These are phyloP conservation scores for Neocrepidodera transversa DNA, from an alignment of 2,888 invertebrate species.

Conservation along the genomic window DNA sequence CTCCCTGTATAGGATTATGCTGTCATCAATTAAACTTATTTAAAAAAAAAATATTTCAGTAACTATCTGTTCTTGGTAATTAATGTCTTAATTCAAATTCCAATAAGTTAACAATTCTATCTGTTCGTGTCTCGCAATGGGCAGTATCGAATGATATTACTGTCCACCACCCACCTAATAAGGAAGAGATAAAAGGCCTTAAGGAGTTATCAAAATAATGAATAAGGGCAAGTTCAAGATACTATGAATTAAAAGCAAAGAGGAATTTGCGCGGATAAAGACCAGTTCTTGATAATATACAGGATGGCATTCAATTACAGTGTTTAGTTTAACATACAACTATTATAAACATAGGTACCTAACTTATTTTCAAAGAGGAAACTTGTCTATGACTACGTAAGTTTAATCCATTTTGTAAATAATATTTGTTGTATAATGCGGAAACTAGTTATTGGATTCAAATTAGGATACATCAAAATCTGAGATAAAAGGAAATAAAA, in stretches of 20 bases:
- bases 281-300: constrained; percentile 1
- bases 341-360: too few species aligned
- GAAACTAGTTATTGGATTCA: too few species aligned
- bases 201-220: constrained; percentile 18
- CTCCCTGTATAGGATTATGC: too few species aligned
- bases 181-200: constrained; percentile 12
- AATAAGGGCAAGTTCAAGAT: constrained; percentile 8
- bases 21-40: too few species aligned
- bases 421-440: too few species aligned
- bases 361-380: background rate
- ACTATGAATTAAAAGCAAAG: constrained; percentile 6
- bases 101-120: background rate
- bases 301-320: background rate
- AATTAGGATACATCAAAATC: too few species aligned
- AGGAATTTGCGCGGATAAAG: constrained; percentile 5
- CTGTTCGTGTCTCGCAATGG: background rate
- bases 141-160: background rate
- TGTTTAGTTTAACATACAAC: constrained; percentile 2
- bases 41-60: too few species aligned
- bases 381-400: too few species aligned
- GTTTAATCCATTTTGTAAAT: too few species aligned
- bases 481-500: too few species aligned
- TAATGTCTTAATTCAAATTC: background rate
- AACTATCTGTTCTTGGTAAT: too few species aligned
- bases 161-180: constrained; percentile 13